Base-by-base conservation (phyloP, 2,113 vertebrate species). In the Hepsetus odoe region DNA sequence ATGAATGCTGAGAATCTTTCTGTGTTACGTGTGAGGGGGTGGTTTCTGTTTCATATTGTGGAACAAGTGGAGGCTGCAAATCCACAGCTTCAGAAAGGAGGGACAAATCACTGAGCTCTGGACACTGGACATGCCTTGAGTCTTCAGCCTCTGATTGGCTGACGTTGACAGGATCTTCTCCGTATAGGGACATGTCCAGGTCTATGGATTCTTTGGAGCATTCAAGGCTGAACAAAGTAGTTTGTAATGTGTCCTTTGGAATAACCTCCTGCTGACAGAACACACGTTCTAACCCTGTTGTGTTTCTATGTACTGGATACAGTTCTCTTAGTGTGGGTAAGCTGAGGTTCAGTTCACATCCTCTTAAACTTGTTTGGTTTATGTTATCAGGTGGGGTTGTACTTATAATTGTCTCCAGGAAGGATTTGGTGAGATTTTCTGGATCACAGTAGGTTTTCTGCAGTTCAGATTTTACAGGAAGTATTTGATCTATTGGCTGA, bases 141-240 rank as follows among this genome's bases (percentile, higher is more conserved):
- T 65, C 68, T 10, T 79, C 76, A 9, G 58, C 44, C 8, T 80
- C 77, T 33, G 77, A 73, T 33, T 67, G 70, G 20, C 18, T 6
- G 1, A 16, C 49, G 33, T 22, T 55, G 5, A 72, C 11, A 4
- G 33, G 32, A 18, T 80, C 77, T 14, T 24, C 16, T 20, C 67
- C 68, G 1, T 73, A 73, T 5, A 80, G 61, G 9, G 77, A 80
- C 6, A 46, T 46, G 13, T 80, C 77, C 28, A 80, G 69, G 58
- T 73, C 70, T 30, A 80, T 22, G 35, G 49, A 65, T 7, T 53
- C 61, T 44, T 28, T 53, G 30, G 77, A 66, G 77, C 65, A 64
- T 58, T 80, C 70, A 26, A 73, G 65, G 14, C 61, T n/a, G 11
- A 66, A 28, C 20, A 73, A 28, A 24, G 62, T 40, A 0, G 9